These are phyloP conservation scores for Pandemis cinnamomeana DNA, from an alignment of 2,888 invertebrate species.

Conservation along the genomic window DNA sequence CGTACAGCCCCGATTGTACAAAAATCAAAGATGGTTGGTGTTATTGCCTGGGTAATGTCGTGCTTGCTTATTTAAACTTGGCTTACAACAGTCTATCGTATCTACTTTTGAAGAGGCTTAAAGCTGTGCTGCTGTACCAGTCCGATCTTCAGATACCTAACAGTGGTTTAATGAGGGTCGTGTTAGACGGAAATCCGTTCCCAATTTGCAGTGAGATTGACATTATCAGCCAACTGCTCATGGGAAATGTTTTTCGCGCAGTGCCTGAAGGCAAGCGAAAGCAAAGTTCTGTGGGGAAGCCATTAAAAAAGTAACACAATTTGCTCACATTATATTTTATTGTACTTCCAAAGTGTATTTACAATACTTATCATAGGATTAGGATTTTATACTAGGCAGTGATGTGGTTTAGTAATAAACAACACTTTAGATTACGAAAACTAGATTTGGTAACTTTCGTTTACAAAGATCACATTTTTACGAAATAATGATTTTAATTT, in stretches of 20 bases:
- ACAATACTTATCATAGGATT: constrained; percentile 15
- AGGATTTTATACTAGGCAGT: constrained; percentile 10
- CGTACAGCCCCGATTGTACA: constrained; percentile 48
- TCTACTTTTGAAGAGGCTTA: constrained; percentile 53
- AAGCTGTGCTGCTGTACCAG: constrained; percentile 56
- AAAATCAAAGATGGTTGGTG: constrained; percentile 46
- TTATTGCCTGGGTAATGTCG: constrained; percentile 60
- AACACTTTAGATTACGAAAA: constrained; percentile 56
- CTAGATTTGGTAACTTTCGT: constrained; percentile 73
- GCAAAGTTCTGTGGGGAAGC: background rate
- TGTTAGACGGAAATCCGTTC: constrained; percentile 63
- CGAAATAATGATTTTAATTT: constrained; percentile 36
- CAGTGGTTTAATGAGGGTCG: constrained; percentile 57
- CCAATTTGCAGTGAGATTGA: constrained; percentile 55
- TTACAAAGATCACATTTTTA: constrained; percentile 38
- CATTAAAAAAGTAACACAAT: background rate
- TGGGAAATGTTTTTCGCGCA: constrained; percentile 11
- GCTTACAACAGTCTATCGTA: constrained; percentile 62
- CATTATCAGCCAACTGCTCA: constrained; percentile 41
- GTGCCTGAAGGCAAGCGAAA: background rate
- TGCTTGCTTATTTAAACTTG: constrained; percentile 64
- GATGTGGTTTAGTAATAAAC: constrained; percentile 11
- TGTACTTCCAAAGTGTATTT: constrained; percentile 21
- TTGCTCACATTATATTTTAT: constrained; percentile 31
- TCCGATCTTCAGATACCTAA: constrained; percentile 46